These are phyloP conservation scores for Sipha maydis DNA, from an alignment of 2,888 invertebrate species.

Conservation along the genomic window DNA sequence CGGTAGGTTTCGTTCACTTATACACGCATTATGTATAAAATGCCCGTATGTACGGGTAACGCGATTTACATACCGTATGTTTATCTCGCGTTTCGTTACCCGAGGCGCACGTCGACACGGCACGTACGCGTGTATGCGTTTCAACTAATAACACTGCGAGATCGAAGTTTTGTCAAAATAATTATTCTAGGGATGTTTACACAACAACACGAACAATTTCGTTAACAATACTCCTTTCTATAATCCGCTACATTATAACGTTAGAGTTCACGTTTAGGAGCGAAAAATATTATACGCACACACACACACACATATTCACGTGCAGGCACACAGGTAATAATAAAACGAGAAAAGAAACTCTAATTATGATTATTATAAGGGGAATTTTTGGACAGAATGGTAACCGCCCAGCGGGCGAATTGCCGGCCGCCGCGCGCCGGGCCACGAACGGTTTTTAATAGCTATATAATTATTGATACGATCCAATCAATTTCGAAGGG, in stretches of 20 bases:
- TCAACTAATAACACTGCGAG: background rate
- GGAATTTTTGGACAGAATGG: constrained; percentile 30
- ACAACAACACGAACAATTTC: constrained; percentile 10
- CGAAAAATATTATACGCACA: background rate
- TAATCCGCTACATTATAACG: background rate
- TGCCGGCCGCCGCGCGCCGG: background rate
- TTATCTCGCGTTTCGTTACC: background rate
- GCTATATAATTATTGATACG: constrained; percentile 52
- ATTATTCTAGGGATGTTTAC: background rate
- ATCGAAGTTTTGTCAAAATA: constrained; percentile 48
- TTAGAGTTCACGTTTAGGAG: background rate
- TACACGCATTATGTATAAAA: background rate
- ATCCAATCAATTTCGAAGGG: constrained; percentile 49
- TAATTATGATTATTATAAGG: constrained; percentile 11
- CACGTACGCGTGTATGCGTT: background rate
- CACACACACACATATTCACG: background rate
- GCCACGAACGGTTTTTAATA: constrained; percentile 17
- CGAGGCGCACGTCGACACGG: background rate
- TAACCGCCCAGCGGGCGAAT: constrained; percentile 41
- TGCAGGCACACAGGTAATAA: background rate
- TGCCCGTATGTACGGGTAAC: background rate
- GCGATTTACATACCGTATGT: background rate
- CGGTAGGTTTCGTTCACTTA: background rate
- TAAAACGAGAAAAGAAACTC: constrained; percentile 13
- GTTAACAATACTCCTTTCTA: constrained; percentile 35